Percentiles rank a stretch among this genome's conserved stretches.
Conservation (phyloP, 2,113 vertebrate species). For the Tenrec ecaudatus region DNA sequence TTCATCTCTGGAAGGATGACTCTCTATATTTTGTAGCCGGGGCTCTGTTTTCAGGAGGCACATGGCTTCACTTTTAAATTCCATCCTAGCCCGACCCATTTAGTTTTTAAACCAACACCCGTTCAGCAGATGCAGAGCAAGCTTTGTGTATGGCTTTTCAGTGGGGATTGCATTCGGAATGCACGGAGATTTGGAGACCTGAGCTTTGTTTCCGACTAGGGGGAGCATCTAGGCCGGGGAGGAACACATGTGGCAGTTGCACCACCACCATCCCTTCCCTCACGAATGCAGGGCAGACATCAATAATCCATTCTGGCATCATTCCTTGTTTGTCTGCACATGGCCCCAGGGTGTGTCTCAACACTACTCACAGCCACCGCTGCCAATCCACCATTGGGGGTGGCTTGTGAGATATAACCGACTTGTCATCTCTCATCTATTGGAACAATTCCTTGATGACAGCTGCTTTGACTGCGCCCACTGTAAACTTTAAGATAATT, state of each 20-base stretch:
- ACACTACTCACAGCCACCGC: neutral
- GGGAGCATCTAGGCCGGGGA: neutral
- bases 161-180: constrained; percentile 25
- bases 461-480: neutral
- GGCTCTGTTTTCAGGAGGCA: constrained; percentile 40
- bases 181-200: neutral
- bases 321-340: neutral
- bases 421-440: neutral
- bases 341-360: neutral
- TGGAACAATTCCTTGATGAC: neutral
- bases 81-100: neutral
- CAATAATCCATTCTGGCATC: neutral
- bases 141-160: constrained; percentile 24
- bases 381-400: neutral
- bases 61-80: constrained; percentile 10
- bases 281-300: neutral
- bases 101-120: constrained; percentile 7
- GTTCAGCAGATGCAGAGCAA: neutral
- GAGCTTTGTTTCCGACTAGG: constrained; percentile 13
- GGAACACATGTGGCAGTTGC: neutral
- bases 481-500: constrained; percentile 33
- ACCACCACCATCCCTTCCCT: neutral
- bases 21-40: constrained; percentile 40
- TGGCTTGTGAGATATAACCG: neutral
- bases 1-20: constrained; percentile 53